Conservation (phyloP, 2,888 invertebrate genomes). For the Rhyacophila evoluta region DNA sequence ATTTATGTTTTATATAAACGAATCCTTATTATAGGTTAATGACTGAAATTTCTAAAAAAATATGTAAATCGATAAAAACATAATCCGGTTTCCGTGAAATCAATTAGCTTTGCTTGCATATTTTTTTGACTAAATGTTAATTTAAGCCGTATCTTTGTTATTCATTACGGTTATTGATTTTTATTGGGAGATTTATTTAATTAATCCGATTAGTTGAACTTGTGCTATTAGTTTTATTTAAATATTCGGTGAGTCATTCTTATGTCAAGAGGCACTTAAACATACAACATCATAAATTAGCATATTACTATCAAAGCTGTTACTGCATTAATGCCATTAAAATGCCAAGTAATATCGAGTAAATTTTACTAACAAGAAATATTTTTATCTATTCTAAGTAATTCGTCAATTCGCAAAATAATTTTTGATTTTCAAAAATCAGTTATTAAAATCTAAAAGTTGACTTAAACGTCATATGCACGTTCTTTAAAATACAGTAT, state of each 20-base stretch:
- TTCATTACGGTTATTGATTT: neutral
- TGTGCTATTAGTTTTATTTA: neutral
- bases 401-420: no score
- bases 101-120: neutral
- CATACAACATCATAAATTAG: no score
- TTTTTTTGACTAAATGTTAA: neutral
- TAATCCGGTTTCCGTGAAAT: neutral
- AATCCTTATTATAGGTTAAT: neutral
- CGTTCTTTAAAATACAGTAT: no score
- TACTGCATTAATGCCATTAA: no score
- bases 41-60: neutral
- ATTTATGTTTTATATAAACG: neutral
- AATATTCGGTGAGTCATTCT: neutral
- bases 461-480: no score
- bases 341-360: no score
- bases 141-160: neutral
- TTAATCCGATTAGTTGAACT: neutral
- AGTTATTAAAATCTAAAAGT: no score
- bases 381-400: no score
- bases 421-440: no score
- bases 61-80: neutral
- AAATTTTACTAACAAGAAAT: no score
- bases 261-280: neutral
- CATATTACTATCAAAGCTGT: no score
- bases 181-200: neutral